These are phyloP conservation scores for Zootermopsis nevadensis DNA, from an alignment of 2,888 invertebrate genomes.

Conservation along the genomic window DNA sequence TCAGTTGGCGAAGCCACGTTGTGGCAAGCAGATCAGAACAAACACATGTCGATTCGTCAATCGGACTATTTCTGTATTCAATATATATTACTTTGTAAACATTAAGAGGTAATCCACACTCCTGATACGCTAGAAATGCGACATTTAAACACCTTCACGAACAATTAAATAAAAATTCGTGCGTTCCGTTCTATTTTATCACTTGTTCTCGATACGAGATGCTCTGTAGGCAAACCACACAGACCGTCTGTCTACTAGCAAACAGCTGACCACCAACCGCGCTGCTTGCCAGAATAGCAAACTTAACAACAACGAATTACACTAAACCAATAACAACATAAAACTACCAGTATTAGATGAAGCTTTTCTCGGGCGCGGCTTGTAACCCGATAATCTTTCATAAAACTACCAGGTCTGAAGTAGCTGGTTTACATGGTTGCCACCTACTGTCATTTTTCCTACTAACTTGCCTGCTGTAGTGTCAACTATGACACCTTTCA, in stretches of 20 bases:
- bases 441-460: too few species aligned
- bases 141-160: background rate
- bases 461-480: too few species aligned
- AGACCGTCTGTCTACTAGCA: constrained; percentile 4
- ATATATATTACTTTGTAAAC: background rate
- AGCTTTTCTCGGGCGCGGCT: too few species aligned
- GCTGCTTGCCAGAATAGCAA: constrained; percentile 21
- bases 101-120: background rate
- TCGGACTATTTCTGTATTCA: background rate
- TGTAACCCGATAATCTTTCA: too few species aligned
- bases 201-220: background rate
- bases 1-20: background rate
- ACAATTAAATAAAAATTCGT: background rate
- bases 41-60: background rate
- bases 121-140: background rate
- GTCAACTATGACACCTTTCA: too few species aligned
- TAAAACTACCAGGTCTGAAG: too few species aligned
- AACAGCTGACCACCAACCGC: constrained; percentile 33
- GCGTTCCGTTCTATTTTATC: too few species aligned
- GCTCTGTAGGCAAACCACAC: background rate
- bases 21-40: background rate
- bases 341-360: background rate
- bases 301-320: constrained; percentile 26
- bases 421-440: too few species aligned
- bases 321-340: background rate